These are phyloP conservation scores for Xestobium rufovillosum DNA, from an alignment of 2,888 invertebrate genomes.

Conservation along the genomic window DNA sequence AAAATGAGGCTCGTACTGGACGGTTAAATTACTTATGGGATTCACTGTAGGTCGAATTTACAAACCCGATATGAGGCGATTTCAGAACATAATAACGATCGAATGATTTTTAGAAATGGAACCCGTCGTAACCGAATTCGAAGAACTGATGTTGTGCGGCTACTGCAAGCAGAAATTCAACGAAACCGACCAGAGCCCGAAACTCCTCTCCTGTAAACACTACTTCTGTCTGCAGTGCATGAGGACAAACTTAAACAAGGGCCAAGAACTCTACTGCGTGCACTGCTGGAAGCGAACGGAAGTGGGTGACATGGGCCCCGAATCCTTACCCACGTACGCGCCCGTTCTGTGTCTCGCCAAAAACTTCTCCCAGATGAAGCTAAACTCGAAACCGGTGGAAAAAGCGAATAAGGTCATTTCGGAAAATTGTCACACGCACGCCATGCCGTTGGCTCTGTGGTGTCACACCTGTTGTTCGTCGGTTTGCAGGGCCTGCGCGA, in stretches of 20 bases:
- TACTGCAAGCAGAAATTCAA: slow-evolving; percentile 70
- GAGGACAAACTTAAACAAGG: slow-evolving; percentile 59
- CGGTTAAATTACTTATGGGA: no score
- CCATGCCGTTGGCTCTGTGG: slow-evolving; percentile 65
- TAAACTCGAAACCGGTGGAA: slow-evolving; percentile 43
- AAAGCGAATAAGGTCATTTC: slow-evolving; percentile 41
- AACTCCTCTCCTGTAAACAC: slow-evolving; percentile 67
- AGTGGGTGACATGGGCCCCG: slow-evolving; percentile 58
- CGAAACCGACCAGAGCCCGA: slow-evolving; percentile 63
- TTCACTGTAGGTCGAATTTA: no score
- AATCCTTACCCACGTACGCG: slow-evolving; percentile 60
- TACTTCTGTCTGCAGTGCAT: slow-evolving; percentile 71
- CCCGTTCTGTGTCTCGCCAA: slow-evolving; percentile 60
- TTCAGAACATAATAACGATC: no score
- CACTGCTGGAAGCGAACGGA: slow-evolving; percentile 71
- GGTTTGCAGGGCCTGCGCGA: slow-evolving; percentile 61
- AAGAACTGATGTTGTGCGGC: slow-evolving; percentile 67
- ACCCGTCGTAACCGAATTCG: slow-evolving; percentile 59
- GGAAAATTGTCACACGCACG: slow-evolving; percentile 64
- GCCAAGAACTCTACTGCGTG: slow-evolving; percentile 60
- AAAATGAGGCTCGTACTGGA: no score
- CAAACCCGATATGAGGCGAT: no score
- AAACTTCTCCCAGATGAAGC: slow-evolving; percentile 53
- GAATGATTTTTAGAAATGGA: no score
- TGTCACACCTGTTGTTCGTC: slow-evolving; percentile 58